Evolutionary conservation across 2,113 vertebrate species (phyloP).

Genomic region (Micromys minutus): DNA sequence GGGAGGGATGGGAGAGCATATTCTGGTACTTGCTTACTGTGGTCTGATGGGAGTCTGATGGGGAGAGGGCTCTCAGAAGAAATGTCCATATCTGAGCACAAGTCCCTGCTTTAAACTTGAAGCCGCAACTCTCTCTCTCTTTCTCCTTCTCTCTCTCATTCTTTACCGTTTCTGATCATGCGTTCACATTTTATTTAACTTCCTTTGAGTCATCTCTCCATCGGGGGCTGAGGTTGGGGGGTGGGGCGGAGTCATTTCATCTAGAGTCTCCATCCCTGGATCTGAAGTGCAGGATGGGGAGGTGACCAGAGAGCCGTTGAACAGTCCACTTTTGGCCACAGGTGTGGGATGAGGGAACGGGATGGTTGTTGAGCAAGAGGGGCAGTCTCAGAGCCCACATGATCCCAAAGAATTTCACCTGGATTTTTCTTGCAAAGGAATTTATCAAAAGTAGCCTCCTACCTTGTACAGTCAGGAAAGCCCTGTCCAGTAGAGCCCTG

Average conservation of each 20-base stretch:
- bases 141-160: slow-evolving; percentile 64
- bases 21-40: neutral
- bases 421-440: slow-evolving; percentile 64
- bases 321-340: neutral
- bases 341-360: neutral
- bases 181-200: slow-evolving; percentile 73
- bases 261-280: slow-evolving; percentile 52
- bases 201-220: slow-evolving; percentile 69
- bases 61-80: slow-evolving; percentile 5
- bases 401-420: slow-evolving; percentile 72
- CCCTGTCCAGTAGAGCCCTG: neutral
- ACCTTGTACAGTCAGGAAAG: slow-evolving; percentile 24
- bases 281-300: slow-evolving; percentile 54
- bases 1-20: neutral
- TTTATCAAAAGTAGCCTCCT: slow-evolving; percentile 64
- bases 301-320: slow-evolving; percentile 8
- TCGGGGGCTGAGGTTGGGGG: slow-evolving; percentile 24
- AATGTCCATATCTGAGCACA: slow-evolving; percentile 50
- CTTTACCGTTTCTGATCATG: slow-evolving; percentile 74
- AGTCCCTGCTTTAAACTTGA: slow-evolving; percentile 63
- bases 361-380: slow-evolving; percentile 49
- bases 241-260: slow-evolving; percentile 59
- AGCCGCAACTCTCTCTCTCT: slow-evolving; percentile 57
- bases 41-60: neutral
- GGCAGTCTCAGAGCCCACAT: neutral